Evolutionary conservation across 2,888 invertebrate genomes (phyloP).

Genomic region (Mimas tiliae): DNA sequence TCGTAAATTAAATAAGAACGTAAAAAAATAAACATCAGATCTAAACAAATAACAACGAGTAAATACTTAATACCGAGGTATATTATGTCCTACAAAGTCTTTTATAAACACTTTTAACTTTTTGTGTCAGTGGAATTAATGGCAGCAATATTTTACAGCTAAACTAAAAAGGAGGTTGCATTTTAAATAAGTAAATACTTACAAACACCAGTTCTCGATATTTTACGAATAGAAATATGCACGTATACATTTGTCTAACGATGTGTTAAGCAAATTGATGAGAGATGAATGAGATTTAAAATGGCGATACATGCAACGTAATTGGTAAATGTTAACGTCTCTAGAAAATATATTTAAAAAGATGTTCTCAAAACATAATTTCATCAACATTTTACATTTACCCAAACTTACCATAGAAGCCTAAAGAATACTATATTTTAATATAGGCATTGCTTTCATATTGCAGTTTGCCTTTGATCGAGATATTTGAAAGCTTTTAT

Average conservation of each 20-base stretch:
- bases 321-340: no score
- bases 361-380: no score
- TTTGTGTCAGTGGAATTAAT: constrained; percentile 15
- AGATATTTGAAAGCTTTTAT: no score
- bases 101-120: not conserved
- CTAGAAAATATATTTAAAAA: no score
- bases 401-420: no score
- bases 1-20: not conserved
- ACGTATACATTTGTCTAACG: not conserved
- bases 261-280: not conserved
- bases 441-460: no score
- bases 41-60: not conserved
- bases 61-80: not conserved
- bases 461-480: no score
- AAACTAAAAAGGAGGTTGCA: constrained; percentile 17
- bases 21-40: not conserved
- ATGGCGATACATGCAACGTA: not conserved
- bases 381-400: no score
- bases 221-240: not conserved
- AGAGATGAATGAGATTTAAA: not conserved
- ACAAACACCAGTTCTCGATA: constrained; percentile 4
- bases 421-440: no score
- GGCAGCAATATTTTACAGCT: constrained; percentile 4
- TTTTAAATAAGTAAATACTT: constrained; percentile 3
- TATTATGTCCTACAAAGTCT: not conserved